Base-by-base conservation (phyloP, 2,113 vertebrate genomes). In the Serinus canaria region DNA sequence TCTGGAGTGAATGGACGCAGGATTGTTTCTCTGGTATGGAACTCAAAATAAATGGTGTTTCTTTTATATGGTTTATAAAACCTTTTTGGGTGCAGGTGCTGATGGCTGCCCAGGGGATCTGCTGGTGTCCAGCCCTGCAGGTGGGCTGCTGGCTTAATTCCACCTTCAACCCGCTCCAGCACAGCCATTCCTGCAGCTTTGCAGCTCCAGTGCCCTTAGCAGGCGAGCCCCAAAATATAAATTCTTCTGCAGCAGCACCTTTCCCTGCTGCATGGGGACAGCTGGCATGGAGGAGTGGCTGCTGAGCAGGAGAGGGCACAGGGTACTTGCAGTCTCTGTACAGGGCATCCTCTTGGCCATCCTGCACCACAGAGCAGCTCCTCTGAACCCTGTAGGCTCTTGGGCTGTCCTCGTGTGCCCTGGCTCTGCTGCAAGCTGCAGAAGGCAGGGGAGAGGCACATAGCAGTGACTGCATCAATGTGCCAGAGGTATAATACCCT, bases 1-100 rank as follows among this genome's bases (percentile, higher is more conserved):
- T 98, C 75, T 98, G 98, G 98, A 98, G 98, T n/a, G 98, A 98
- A 12, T 98, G 98, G 98, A 97, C 96, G 0, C 81, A 97, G 37
- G 73, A 94, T 6, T 98, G 98, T 60, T 97, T 97, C 89, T 83
- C 74, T 95, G 98, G 98, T 98, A 98, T 7, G 96, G 66, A 72
- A 56, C 18, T 5, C 53, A 19, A 76, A 58, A 35, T 24, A 22
- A 46, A 23, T 27, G 3, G 7, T 0, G 0, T 28, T 84, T 84
- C 37, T 69, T 75, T 56, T 12, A 14, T 18, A 27, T 14, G 17
- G 16, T 52, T 39, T 35, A 17, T 20, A 76, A 76, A 83, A 31
- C 19, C 41, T 62, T 5, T 25, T 31, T 46, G 50, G 20, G 22
- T 60, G 21, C 37, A 44, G 31, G 62, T 1, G 1, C 24, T 63